A percentile compares a stretch with the other conserved stretches of the same genome.
These are phyloP conservation scores for Ips nitidus DNA, from an alignment of 1,140 invertebrate genomes.

Conservation along the genomic window DNA sequence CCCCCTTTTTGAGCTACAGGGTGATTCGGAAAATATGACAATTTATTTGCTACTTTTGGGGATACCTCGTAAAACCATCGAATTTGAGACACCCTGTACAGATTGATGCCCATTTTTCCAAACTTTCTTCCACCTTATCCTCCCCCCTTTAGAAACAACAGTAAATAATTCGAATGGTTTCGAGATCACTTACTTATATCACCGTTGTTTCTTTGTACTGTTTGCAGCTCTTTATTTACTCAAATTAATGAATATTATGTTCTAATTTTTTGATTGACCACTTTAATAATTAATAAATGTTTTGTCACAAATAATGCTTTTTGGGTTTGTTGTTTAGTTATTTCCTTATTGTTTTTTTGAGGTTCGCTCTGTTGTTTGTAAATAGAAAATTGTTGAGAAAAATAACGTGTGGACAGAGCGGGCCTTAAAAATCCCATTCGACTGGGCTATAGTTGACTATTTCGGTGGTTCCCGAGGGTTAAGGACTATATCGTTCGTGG, in stretches of 20 bases:
- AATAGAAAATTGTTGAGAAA: too few species aligned
- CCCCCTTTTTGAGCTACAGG: too few species aligned
- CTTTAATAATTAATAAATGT: conserved; percentile 53
- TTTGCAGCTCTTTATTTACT: conserved; percentile 48
- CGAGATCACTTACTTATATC: too few species aligned
- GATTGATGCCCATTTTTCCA: too few species aligned
- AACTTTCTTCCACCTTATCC: too few species aligned
- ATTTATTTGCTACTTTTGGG: too few species aligned
- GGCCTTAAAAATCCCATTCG: conserved; percentile 33
- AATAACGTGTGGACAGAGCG: too few species aligned
- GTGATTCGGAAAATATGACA: too few species aligned
- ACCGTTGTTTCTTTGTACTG: conserved; percentile 46
- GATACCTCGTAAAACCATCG: too few species aligned
- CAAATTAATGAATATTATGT: conserved; percentile 44
- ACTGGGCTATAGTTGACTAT: conserved; percentile 50
- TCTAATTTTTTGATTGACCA: conserved; percentile 49
- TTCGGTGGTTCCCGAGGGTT: conserved; percentile 42
- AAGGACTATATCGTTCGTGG: conserved; percentile 44
- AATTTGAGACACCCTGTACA: too few species aligned
- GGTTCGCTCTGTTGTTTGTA: neutral
- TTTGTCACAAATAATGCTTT: conserved; percentile 53
- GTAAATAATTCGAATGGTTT: too few species aligned
- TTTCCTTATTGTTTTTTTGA: conserved; percentile 37
- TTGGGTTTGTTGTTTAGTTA: conserved; percentile 53
- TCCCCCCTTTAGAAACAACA: too few species aligned